phyloP scores from a whole-genome alignment of 2,888 invertebrate species.

The Drosophila nr. medialis region DNA sequence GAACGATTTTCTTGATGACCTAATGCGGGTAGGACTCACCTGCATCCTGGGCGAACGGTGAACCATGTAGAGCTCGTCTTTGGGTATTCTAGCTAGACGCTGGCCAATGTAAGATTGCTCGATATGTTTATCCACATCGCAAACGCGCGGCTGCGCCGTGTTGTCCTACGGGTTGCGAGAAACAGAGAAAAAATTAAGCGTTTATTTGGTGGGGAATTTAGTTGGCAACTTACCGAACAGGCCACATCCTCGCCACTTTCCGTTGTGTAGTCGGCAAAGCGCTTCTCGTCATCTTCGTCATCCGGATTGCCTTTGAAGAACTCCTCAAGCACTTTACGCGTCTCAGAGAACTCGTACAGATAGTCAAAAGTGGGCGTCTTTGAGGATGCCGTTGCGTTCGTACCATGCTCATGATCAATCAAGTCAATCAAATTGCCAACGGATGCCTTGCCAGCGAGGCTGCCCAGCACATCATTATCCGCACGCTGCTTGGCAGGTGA shows the following conservation, averaged over 20 bases:
- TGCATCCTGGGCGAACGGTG: constrained; percentile 82
- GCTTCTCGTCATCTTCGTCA: constrained; percentile 86
- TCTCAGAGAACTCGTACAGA: constrained; percentile 96
- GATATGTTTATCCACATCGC: constrained; percentile 79
- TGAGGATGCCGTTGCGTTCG: constrained; percentile 39
- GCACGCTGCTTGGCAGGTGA: constrained; percentile 67
- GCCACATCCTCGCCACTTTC: constrained; percentile 84
- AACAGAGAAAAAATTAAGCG: neutral
- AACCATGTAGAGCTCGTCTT: constrained; percentile 83
- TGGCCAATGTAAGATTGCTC: constrained; percentile 84
- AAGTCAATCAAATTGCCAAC: constrained; percentile 80
- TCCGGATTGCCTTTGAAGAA: constrained; percentile 93
- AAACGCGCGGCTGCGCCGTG: constrained; percentile 54
- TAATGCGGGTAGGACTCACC: constrained; percentile 53
- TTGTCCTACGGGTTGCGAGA: constrained; percentile 60
- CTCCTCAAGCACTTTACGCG: constrained; percentile 95
- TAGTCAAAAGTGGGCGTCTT: constrained; percentile 91
- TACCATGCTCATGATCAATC: constrained; percentile 49
- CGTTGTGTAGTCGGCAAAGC: constrained; percentile 82
- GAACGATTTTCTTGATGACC: neutral
- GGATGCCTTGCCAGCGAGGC: constrained; percentile 54
- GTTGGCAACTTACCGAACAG: constrained; percentile 75
- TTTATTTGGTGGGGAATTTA: neutral
- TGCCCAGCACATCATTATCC: constrained; percentile 40
- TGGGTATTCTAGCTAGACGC: constrained; percentile 84